Conservation (phyloP, 2,888 invertebrate genomes). For the Diachrysia chrysitis region DNA sequence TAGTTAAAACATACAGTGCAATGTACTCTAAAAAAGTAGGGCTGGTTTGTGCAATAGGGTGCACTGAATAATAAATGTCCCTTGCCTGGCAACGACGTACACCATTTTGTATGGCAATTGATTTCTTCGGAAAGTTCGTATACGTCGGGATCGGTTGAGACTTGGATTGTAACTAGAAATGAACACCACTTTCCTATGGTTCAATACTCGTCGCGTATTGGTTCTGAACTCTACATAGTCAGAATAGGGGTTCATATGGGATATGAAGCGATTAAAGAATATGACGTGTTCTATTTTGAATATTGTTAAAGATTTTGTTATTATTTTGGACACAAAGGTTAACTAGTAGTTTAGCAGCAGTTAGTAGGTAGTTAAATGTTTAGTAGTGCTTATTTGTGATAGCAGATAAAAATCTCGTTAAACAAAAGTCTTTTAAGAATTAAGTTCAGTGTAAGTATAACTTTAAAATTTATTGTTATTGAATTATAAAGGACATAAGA, state of each 20-base stretch:
- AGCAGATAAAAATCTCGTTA: background rate
- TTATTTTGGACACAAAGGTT: background rate
- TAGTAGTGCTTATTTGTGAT: background rate
- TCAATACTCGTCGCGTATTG: slow-evolving; percentile 26
- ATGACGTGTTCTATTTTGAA: background rate
- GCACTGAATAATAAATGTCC: slow-evolving; percentile 78
- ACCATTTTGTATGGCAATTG: slow-evolving; percentile 62
- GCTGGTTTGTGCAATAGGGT: slow-evolving; percentile 68
- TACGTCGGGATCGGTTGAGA: slow-evolving; percentile 72
- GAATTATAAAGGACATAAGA: no score
- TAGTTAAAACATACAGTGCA: slow-evolving; percentile 45
- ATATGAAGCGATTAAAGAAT: background rate
- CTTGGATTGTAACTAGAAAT: slow-evolving; percentile 63
- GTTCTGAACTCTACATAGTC: slow-evolving; percentile 16
- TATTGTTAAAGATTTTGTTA: background rate
- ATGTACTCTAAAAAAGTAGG: slow-evolving; percentile 60
- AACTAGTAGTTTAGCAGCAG: background rate
- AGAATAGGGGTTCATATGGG: background rate
- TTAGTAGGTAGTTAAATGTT: no score
- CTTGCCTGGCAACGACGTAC: slow-evolving; percentile 79
- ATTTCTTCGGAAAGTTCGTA: slow-evolving; percentile 46
- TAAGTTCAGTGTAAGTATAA: no score
- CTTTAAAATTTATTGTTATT: no score
- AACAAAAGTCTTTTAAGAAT: no score
- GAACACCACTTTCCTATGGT: slow-evolving; percentile 31